A percentile compares a stretch with the other conserved stretches of the same genome.
Evolutionary conservation across 2,888 invertebrate genomes (phyloP).

Genomic region (Coremacera marginata): DNA sequence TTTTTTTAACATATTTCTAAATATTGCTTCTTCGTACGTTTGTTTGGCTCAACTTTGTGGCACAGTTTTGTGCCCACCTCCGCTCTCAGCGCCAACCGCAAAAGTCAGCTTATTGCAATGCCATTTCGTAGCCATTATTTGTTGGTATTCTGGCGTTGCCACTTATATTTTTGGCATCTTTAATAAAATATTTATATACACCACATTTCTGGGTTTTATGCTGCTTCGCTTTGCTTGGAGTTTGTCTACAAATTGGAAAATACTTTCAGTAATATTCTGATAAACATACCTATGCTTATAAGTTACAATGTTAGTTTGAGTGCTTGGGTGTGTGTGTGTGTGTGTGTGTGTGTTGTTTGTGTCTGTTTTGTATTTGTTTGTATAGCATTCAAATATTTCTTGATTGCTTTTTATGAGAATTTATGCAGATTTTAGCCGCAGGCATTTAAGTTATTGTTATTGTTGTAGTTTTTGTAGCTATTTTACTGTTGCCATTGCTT

Average conservation of each 20-base stretch:
- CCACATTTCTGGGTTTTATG: too few relatives aligned
- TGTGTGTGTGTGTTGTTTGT: background rate
- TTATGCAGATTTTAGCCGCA: background rate
- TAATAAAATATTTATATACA: too few relatives aligned
- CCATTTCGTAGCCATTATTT: too few relatives aligned
- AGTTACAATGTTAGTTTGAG: too few relatives aligned
- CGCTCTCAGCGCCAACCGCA: background rate
- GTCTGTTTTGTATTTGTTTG: slow-evolving; percentile 1
- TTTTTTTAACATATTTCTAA: background rate
- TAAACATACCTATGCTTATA: too few relatives aligned
- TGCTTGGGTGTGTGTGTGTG: background rate
- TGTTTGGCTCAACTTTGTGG: background rate
- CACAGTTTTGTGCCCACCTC: background rate
- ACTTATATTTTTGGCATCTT: too few relatives aligned
- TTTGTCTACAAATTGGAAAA: slow-evolving; percentile 7
- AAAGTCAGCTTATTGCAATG: background rate
- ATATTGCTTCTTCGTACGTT: background rate
- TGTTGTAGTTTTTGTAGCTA: background rate
- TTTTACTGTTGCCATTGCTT: background rate
- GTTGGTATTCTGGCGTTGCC: too few relatives aligned
- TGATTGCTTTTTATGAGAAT: slow-evolving; percentile 15
- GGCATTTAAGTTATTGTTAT: slow-evolving; percentile 9
- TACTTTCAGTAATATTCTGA: background rate
- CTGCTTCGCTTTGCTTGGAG: too few relatives aligned
- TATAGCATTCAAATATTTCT: background rate